These are phyloP conservation scores for Hestina assimilis DNA, from an alignment of 1,140 invertebrate genomes.

Conservation along the genomic window DNA sequence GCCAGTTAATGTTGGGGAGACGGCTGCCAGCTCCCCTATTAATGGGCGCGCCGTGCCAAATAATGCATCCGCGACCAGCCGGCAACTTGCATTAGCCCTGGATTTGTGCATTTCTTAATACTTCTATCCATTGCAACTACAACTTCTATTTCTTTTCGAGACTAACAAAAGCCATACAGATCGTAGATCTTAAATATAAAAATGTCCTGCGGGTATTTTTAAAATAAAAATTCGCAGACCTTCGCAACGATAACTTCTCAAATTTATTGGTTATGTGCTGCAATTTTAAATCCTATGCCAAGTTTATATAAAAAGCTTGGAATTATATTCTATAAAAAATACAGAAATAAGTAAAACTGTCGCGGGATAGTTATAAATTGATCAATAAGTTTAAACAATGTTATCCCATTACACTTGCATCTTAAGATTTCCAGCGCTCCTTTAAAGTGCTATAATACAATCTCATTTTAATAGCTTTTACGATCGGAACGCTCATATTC, in stretches of 20 bases:
- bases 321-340: slow-evolving; percentile 8
- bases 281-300: slow-evolving; percentile 9
- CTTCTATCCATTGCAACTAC: slow-evolving; percentile 7
- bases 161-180: not conserved
- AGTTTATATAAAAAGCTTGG: slow-evolving; percentile 7
- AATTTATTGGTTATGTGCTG: slow-evolving; percentile 11
- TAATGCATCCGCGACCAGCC: slow-evolving; percentile 43
- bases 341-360: not conserved
- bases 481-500: slow-evolving; percentile 14
- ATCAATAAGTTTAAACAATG: not conserved
- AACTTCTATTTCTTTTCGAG: too few species aligned
- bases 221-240: slow-evolving; percentile 6
- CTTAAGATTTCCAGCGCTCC: slow-evolving; percentile 15
- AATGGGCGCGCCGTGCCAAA: slow-evolving; percentile 64
- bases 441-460: slow-evolving; percentile 17
- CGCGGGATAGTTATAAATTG: not conserved
- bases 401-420: not conserved
- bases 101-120: slow-evolving; percentile 38
- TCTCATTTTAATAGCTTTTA: slow-evolving; percentile 19
- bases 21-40: slow-evolving; percentile 58
- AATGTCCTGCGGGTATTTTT: not conserved
- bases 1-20: slow-evolving; percentile 57
- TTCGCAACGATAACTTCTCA: not conserved
- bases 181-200: not conserved
- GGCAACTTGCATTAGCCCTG: slow-evolving; percentile 52